Base-by-base conservation (phyloP, 2,888 invertebrate genomes). In the Diplolepis rosae region DNA sequence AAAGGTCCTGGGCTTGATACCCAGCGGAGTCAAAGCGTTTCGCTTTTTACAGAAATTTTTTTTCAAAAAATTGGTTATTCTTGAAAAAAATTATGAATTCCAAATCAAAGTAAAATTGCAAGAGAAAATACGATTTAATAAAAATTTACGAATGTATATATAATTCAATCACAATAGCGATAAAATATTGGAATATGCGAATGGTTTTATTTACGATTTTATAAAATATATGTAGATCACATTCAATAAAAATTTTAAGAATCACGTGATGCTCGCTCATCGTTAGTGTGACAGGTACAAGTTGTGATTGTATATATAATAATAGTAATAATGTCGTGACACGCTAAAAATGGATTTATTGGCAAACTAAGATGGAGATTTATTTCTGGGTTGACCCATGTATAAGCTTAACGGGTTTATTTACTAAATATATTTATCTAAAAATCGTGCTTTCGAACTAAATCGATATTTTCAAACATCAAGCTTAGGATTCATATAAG, bases 221-320 rank as follows among this genome's bases (percentile, higher is more conserved):
- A 61, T 42, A 42, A 61, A 61, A 35, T 27, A n/a, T 39, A 61
- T 39, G 24, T 24, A 35, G 39, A 61, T 61, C 24, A 22, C 24
- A 61, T 35, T 42, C n/a, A 61, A 27, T 27, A 61, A 39, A 13
- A 32, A 61, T 35, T 39, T 27, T 42, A 42, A 61, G 39, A 61
- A 61, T 61, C 61, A 61, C 61, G 61, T 61, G 61, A 61, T 61
- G 35, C 39, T 42, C 61, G 27, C 61, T 42, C 39, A 61, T 27
- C 39, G 15, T n/a, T 18, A 61, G 15, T 27, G 24, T 27, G 61
- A 61, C 39, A 24, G 27, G 39, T 27, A 61, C 61, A 39, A 61
- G 39, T 61, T n/a, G 61, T n/a, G 27, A 24, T 27, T 61, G 39
- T 39, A 61, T 61, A n/a, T n/a, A 39, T 27, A 61, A 61, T 39